Evolutionary conservation across 1,140 invertebrate genomes (phyloP).

Genomic region (Drosophila neocordata): DNA sequence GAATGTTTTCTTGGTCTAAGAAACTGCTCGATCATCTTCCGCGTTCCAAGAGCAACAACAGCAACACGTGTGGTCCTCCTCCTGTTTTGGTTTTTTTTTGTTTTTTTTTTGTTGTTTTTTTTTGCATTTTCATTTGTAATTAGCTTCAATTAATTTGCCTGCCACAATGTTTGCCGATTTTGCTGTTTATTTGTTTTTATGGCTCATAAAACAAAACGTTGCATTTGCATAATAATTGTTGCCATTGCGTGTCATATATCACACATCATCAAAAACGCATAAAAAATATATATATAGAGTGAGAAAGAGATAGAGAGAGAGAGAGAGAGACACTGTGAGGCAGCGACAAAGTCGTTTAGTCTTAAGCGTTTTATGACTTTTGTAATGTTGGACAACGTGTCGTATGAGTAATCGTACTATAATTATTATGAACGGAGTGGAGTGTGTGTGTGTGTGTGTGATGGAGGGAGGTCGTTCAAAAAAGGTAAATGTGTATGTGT

Average conservation of each 20-base stretch:
- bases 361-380: conserved; percentile 52
- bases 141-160: conserved; percentile 79
- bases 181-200: conserved; percentile 49
- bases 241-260: conserved; percentile 75
- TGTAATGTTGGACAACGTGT: conserved; percentile 51
- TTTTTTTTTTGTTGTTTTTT: neutral
- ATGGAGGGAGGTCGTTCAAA: neutral
- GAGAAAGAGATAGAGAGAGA: too few relatives aligned
- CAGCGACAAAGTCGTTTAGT: conserved; percentile 47
- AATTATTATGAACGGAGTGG: conserved; percentile 23
- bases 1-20: conserved; percentile 18
- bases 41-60: conserved; percentile 43
- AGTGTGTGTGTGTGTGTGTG: neutral
- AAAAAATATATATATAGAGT: conserved; percentile 28
- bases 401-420: conserved; percentile 62
- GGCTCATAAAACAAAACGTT: conserved; percentile 69
- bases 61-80: conserved; percentile 68
- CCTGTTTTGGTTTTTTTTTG: neutral
- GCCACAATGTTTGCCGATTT: conserved; percentile 42
- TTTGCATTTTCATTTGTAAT: conserved; percentile 46
- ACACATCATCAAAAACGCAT: conserved; percentile 75
- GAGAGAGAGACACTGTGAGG: too few relatives aligned
- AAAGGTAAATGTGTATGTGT: too few relatives aligned
- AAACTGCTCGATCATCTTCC: conserved; percentile 69
- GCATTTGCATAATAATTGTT: conserved; percentile 71